Evolutionary conservation across 2,113 vertebrate genomes (phyloP), one percentile per base, ranked within the genome.

Genomic region (Corydoras sp.): DNA sequence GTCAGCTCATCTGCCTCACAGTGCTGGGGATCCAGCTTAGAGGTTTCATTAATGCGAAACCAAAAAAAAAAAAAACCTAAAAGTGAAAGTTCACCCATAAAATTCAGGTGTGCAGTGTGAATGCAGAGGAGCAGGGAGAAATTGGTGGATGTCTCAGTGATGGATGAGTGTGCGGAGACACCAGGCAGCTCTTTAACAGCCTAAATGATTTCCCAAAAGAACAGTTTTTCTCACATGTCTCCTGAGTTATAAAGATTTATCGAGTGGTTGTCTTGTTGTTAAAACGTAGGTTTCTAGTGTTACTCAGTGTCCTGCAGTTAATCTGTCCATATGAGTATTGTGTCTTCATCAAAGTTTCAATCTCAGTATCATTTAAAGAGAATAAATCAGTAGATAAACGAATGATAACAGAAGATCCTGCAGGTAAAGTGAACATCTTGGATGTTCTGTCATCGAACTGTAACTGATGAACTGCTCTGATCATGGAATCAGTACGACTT

Each of bases 161-260:
- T 68, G 54, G 54, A 58, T 68, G 66, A 48, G 10, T 10, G 10
- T 58, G 15, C n/a, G 5, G 6, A 56, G 65, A 68, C 32, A 9
- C 2, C 3, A 58, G 32, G 54, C 31, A 68, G 55, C 10, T 35
- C 12, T 68, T 68, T 48, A 49, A 43, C 6, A 58, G 54, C 15
- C 32, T 48, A 48, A 68, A 58, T 68, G 31, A 58, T 68, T 68
- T 68, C 35, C 32, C 32, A 48, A 58, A 58, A 14, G 54, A 12
- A 55, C 15, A 48, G 35, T 68, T 68, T 68, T 68, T 55, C 43
- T 58, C 55, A 43, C 10, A 2, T 9, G 11, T 14, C 54, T 58
- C 66, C 55, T 58, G 32, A 48, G 56, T 58, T 58, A 68, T 58
- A 11, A 68, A 55, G 66, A 68, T 68, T 68, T 68, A 68, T 58